Evolutionary conservation across 2,888 invertebrate genomes (phyloP), one percentile per base, ranked within the genome.

Genomic region (Clepsis dumicolana): DNA sequence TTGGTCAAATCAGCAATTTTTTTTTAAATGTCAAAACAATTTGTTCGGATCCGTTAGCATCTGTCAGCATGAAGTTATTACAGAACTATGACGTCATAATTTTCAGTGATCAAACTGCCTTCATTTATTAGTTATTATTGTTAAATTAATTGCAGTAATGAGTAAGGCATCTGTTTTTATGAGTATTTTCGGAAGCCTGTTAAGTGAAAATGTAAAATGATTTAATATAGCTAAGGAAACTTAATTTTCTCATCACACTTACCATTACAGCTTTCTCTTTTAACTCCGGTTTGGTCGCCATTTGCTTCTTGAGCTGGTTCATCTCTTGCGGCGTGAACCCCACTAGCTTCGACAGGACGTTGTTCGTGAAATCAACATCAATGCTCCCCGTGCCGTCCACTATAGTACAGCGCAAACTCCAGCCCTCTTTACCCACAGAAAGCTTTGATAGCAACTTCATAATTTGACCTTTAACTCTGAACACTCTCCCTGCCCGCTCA

Each of bases 401-500:
- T 56, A 96, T 84, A 8, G 90, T 93, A 71, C 95, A 95, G 65
- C 90, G 92, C 29, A 96, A 84, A 76, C 89, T 89, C 94, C 95
- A 96, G 0, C 84, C 87, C 0, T 90, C 86, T 71, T 94, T 93
- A 14, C 88, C 87, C 1, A 95, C 91, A 0, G 90, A 87, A 70
- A 96, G 81, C 76, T 95, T 95, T 5, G 94, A 94, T 5, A 94
- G 75, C 16, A 95, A 80, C 60, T 85, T 89, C 77, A 94, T 88
- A 65, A 95, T 94, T 77, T 94, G 94, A 0, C 92, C 96, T 77
- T 94, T 94, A 0, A 96, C 92, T 72, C 85, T 94, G 70, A 93
- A 95, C 25, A 88, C 91, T 65, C 88, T 93, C 0, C 90, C 90
- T 1, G 73, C 77, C 67, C 81, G 90, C 14, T 87, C 85, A 10